Evolutionary conservation across 1,140 invertebrate genomes (phyloP), one percentile per base, ranked within the genome.

Genomic region (Drosophila fuyamai): DNA sequence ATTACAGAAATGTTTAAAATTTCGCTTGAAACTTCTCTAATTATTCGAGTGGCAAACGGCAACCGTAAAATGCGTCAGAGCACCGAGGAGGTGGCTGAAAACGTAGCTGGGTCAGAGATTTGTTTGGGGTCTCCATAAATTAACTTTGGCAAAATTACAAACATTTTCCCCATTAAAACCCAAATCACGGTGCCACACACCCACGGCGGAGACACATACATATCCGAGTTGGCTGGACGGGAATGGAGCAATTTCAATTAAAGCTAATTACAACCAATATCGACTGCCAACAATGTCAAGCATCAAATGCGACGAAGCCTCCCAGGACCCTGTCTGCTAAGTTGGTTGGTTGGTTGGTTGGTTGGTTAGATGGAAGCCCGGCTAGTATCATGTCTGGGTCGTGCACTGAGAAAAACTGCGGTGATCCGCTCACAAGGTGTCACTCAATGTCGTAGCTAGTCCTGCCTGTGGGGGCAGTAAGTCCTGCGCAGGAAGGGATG

Each of bases 191-290:
- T 8, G 14, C 60, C 23, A 47, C 46, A 14, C 46, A 46, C 35
- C 36, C 36, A 44, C 38, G 32, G 10, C 16, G 18, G 12, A 27
- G 35, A 43, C 29, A 16, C 29, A 46, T 32, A 36, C 46, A 66
- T 51, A 51, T 59, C 46, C 32, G 41, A 58, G 71, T 53, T 60
- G 51, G 71, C 62, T 76, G 71, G 70, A 76, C 67, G 76, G 79
- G 68, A 76, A 72, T 84, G 85, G 66, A 89, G 84, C 85, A 90
- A 89, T 89, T 89, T 89, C 84, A 89, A 89, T 89, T 89, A 89
- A 89, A 89, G 80, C 84, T 89, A 89, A 89, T 89, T 89, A 89
- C 84, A 90, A 81, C 84, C 84, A 84, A 89, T 89, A 89, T 89
- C 85, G 84, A 89, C 86, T 90, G 84, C 85, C 84, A 89, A 89